Percentiles rank a stretch among this genome's conserved stretches.
phyloP scores from a whole-genome alignment of 2,888 invertebrate genomes.

The Cenopis cana region DNA sequence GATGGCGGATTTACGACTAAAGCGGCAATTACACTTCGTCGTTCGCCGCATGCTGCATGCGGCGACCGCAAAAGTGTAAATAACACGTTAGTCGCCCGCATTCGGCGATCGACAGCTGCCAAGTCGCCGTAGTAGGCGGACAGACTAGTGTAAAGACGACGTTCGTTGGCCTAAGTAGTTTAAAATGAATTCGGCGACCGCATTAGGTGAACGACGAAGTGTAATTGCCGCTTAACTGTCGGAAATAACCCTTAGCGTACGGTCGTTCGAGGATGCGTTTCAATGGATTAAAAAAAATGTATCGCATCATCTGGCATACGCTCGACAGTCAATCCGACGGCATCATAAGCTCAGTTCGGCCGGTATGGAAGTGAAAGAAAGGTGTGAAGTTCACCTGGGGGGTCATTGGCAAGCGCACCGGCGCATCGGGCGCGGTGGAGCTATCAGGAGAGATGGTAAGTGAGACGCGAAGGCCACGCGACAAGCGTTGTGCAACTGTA shows the following conservation, averaged over 20 bases:
- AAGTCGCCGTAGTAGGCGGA: too few relatives aligned
- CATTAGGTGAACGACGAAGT: too few relatives aligned
- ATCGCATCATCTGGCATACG: background rate
- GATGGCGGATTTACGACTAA: background rate
- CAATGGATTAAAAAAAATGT: background rate
- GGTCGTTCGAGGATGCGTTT: background rate
- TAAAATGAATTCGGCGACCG: too few relatives aligned
- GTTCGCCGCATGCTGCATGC: too few relatives aligned
- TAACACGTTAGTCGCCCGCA: too few relatives aligned
- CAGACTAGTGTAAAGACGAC: too few relatives aligned
- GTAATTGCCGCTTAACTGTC: too few relatives aligned
- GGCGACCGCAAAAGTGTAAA: too few relatives aligned
- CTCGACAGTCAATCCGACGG: slow-evolving; percentile 15
- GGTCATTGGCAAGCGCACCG: slow-evolving; percentile 45
- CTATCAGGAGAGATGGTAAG: slow-evolving; percentile 44
- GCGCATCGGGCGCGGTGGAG: slow-evolving; percentile 42
- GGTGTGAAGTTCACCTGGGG: slow-evolving; percentile 44
- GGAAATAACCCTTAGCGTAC: slow-evolving; percentile 11
- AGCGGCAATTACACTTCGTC: too few relatives aligned
- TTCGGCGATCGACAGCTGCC: too few relatives aligned
- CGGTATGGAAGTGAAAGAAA: slow-evolving; percentile 33
- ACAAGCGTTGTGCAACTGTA: slow-evolving; percentile 45
- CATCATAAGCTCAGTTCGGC: slow-evolving; percentile 18
- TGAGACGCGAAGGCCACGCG: slow-evolving; percentile 42
- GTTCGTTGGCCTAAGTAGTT: too few relatives aligned